Evolutionary conservation across 2,888 invertebrate genomes (phyloP).

Genomic region (Lasioglossum oenotherae): DNA sequence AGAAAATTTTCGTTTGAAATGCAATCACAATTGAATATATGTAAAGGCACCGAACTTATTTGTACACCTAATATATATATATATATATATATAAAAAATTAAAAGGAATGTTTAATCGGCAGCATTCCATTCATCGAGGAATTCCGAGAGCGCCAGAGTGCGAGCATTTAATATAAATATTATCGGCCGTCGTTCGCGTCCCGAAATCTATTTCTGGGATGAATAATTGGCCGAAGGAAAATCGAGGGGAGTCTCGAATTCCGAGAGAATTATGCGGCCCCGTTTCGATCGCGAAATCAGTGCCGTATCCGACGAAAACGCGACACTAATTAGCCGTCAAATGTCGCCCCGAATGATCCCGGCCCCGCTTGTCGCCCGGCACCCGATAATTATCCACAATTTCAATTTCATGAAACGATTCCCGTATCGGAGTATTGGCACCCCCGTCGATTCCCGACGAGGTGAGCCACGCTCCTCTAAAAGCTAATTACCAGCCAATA

Average conservation of each 20-base stretch:
- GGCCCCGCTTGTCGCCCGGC: slow-evolving; percentile 33
- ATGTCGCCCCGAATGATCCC: slow-evolving; percentile 45
- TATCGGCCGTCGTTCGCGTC: neutral
- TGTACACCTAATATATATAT: too few relatives aligned
- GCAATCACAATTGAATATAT: too few relatives aligned
- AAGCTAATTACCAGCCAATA: neutral
- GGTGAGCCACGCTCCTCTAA: neutral
- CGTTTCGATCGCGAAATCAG: slow-evolving; percentile 37
- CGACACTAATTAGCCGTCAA: slow-evolving; percentile 60
- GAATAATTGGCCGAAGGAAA: neutral
- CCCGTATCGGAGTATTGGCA: slow-evolving; percentile 8
- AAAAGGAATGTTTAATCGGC: neutral
- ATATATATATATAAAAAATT: neutral
- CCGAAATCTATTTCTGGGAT: neutral
- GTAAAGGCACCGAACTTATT: too few relatives aligned
- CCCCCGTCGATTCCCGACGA: neutral
- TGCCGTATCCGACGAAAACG: slow-evolving; percentile 27
- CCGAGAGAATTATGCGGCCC: neutral
- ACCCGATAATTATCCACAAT: slow-evolving; percentile 58
- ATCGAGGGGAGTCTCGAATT: too few relatives aligned
- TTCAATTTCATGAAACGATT: slow-evolving; percentile 57
- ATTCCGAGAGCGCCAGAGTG: neutral
- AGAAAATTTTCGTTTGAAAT: too few relatives aligned
- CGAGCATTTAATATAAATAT: neutral
- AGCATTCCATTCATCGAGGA: neutral